Base-by-base conservation (phyloP, 2,113 vertebrate species). In the Peromyscus maniculatus region DNA sequence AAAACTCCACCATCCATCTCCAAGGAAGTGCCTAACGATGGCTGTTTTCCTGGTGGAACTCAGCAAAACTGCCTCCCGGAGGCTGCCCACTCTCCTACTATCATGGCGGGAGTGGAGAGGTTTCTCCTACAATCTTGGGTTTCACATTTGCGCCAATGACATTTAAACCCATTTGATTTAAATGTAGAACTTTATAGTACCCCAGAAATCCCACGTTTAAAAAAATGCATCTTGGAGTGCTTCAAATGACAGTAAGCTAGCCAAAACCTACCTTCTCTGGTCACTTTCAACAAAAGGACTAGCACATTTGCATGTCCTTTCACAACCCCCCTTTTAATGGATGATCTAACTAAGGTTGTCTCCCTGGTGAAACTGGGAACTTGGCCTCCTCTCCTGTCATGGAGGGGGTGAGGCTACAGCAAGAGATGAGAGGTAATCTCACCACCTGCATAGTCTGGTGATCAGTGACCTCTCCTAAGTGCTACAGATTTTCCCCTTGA, bases 401-500 rank as follows among this genome's bases (percentile, higher is more conserved):
- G 13, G 78, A 49, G 46, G 17, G 71, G 9, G 7, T 9, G 36
- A 72, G 17, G 99, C 96, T 99, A 99, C 97, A 99, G 71, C 9
- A 55, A 99, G 12, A 99, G 98, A 91, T 99, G 99, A 91, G 99
- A 98, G 94, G 99, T 97, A 90, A 99, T 97, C 96, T 99, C 99
- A 0, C 99, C 99, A 7, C 99, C 24, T 99, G 98, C 96, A 87
- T 90, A 0, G 98, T 99, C 74, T 99, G 98, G 95, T 97, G 98
- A 2, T 99, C 99, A 64, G 1, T 28, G 57, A 17, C 5, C 1
- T 80, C 26, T 97, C 95, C 16, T 92, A 97, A 94, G 99, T 98
- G 98, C 99, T 99, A 97, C 99, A 99, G 87, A 99, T 99, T 98
- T 99, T 99, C 33, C 99, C 99, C 16, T 99, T 99, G 98, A 99